Evolutionary conservation across 2,888 invertebrate genomes (phyloP), one percentile per base, ranked within the genome.

Genomic region (Erebia aethiops): DNA sequence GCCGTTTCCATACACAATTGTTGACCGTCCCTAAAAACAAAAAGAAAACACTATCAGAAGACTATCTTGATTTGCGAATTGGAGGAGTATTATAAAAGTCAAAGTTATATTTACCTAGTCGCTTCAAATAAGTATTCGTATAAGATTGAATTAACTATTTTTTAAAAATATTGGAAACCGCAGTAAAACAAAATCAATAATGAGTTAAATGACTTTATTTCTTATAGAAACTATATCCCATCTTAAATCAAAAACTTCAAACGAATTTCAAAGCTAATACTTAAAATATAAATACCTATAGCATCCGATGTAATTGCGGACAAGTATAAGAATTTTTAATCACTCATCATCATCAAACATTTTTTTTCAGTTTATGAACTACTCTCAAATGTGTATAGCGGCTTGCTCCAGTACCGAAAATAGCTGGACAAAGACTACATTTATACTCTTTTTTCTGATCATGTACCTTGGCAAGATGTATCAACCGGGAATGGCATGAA

Each of bases 11-110:
- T 81, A 85, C 87, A 75, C 84, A 75, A 77, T 80, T 84, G 80
- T 76, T 77, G 79, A 81, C 82, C 80, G 78, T 75, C 77, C 90
- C 91, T 91, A 91, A 84, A 89, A 89, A 87, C 85, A 90, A 89
- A n/a, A 89, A 87, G 84, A 88, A 87, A 80, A 80, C 74, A 81
- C 81, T 81, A 78, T 85, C 80, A 81, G 80, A 80, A 57, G 60
- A 69, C 63, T 61, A 57, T 64, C 26, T 51, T 35, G 21, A 49
- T 18, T 2, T 46, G 62, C 18, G 43, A 43, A 61, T 18, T 11
- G 9, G 14, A n/a, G 18, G 9, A 4, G 16, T 18, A 18, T 5
- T 61, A 11, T 5, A 35, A 10, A 13, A 1, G 43, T 41, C 43
- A 16, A 60, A 18, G 46, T 9, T 10, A 11, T 61, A 61, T 61